These are phyloP conservation scores for Poeciliopsis paucimaculata DNA, from an alignment of 2,797 vertebrate species.

Conservation along the genomic window DNA sequence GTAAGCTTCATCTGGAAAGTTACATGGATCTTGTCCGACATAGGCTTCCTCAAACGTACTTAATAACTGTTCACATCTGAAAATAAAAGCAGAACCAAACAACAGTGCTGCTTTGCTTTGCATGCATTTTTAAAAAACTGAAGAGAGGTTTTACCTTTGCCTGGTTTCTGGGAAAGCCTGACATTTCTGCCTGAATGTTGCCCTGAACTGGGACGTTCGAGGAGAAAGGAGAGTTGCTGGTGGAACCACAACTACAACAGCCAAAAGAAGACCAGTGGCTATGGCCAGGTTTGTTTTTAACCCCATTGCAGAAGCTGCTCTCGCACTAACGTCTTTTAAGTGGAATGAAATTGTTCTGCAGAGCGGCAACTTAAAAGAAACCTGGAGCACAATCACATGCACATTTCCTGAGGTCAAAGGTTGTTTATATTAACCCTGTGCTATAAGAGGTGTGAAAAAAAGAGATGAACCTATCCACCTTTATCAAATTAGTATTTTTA, in stretches of 20 bases:
- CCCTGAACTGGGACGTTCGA: neutral
- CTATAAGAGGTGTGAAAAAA: neutral
- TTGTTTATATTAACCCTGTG: neutral
- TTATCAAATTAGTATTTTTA: neutral
- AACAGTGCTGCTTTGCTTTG: neutral
- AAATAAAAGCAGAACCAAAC: neutral
- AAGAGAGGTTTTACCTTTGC: neutral
- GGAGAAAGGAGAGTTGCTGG: conserved; percentile 2
- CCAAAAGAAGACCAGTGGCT: neutral
- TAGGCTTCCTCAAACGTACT: neutral
- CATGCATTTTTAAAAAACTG: neutral
- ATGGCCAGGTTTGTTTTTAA: neutral
- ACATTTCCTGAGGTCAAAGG: neutral
- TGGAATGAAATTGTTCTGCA: neutral
- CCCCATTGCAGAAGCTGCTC: neutral
- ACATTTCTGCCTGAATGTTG: conserved; percentile 3
- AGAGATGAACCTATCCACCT: neutral
- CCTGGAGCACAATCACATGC: neutral
- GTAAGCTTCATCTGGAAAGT: neutral
- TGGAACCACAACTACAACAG: neutral
- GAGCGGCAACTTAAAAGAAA: neutral
- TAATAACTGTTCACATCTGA: conserved; percentile 4
- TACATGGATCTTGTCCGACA: neutral
- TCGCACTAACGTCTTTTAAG: neutral
- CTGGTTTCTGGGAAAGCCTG: neutral